A percentile compares a stretch with the other conserved stretches of the same genome.
phyloP scores from a whole-genome alignment of 2,888 invertebrate genomes.

The Acleris literana region DNA sequence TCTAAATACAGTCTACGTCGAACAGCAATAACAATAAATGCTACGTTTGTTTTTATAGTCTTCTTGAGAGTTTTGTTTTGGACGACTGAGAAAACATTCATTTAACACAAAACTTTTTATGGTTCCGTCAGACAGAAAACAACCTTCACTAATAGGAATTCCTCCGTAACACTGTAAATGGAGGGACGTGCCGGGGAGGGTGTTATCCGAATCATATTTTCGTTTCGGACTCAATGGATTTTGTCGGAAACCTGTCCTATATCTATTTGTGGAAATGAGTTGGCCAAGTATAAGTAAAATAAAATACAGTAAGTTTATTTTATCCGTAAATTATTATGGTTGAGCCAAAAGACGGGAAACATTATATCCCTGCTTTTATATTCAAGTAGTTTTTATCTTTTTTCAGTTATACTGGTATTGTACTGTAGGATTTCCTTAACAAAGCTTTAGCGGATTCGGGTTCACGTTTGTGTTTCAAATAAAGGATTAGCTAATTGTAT shows the following conservation, averaged over 20 bases:
- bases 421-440: too few species aligned
- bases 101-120: conserved; percentile 75
- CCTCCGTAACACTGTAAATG: conserved; percentile 76
- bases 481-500: too few species aligned
- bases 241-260: conserved; percentile 52
- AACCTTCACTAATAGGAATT: conserved; percentile 78
- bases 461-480: too few species aligned
- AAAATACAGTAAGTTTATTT: neutral
- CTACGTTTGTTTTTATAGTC: conserved; percentile 65
- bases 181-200: conserved; percentile 71
- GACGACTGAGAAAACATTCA: conserved; percentile 67
- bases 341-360: too few species aligned
- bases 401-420: too few species aligned
- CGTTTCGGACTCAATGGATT: conserved; percentile 66
- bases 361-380: too few species aligned
- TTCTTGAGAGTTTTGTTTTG: conserved; percentile 64
- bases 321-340: too few species aligned
- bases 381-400: too few species aligned
- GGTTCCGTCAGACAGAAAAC: conserved; percentile 72
- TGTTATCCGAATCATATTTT: conserved; percentile 74
- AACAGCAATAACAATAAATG: conserved; percentile 60
- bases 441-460: too few species aligned
- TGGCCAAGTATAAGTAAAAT: conserved; percentile 6
- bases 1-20: conserved; percentile 46
- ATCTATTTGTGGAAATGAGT: conserved; percentile 33